Conservation (phyloP, 2,797 vertebrate species). For the Acanthurus leucopareius region DNA sequence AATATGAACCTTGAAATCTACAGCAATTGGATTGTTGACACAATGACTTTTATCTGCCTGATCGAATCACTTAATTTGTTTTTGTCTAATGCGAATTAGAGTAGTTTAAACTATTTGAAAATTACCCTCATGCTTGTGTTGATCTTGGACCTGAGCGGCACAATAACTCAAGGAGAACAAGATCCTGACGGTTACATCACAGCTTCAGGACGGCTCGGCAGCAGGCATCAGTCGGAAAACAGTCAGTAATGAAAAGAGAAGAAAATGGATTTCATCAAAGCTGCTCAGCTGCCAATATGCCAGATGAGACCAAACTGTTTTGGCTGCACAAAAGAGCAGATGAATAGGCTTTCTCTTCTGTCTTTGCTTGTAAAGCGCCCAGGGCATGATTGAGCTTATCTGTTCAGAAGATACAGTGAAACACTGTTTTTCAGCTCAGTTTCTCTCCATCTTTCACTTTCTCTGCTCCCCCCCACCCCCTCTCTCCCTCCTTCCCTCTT, state of each 20-base stretch:
- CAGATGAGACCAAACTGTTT: conserved; percentile 51
- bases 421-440: conserved; percentile 37
- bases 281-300: conserved; percentile 35
- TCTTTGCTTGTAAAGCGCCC: conserved; percentile 44
- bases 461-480: conserved; percentile 17
- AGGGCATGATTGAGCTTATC: conserved; percentile 51
- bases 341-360: conserved; percentile 54
- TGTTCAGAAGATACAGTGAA: conserved; percentile 45
- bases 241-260: conserved; percentile 57
- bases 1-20: conserved; percentile 31
- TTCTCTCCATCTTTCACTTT: conserved; percentile 40
- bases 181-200: conserved; percentile 48
- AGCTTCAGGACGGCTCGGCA: conserved; percentile 35
- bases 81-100: conserved; percentile 33
- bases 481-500: conserved; percentile 9
- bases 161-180: conserved; percentile 51
- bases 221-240: conserved; percentile 48
- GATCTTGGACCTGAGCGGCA: conserved; percentile 42
- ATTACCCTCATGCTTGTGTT: conserved; percentile 37
- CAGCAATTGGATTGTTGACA: conserved; percentile 28
- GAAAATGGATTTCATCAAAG: conserved; percentile 61
- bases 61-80: conserved; percentile 36
- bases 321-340: conserved; percentile 62
- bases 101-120: conserved; percentile 46
- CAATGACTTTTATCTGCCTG: conserved; percentile 40